A percentile compares a stretch with the other conserved stretches of the same genome.
Conservation (phyloP, 2,113 vertebrate species). For the Anoplopoma fimbria region DNA sequence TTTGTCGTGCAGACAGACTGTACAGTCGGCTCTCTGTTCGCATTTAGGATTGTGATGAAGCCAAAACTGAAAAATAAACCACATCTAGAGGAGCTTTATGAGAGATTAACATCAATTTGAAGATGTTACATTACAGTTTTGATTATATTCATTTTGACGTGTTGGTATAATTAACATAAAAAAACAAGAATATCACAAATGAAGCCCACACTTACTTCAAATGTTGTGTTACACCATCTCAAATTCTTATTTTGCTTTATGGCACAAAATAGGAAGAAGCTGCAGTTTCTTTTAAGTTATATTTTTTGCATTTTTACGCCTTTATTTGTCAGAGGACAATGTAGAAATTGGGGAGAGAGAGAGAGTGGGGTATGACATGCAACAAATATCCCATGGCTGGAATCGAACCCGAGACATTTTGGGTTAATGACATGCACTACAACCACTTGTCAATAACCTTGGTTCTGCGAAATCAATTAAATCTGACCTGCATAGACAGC, state of each 20-base stretch:
- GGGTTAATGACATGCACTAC: no score
- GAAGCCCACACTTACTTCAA: background rate
- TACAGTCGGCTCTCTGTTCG: background rate
- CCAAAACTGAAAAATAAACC: background rate
- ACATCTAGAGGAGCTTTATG: background rate
- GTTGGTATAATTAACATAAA: background rate
- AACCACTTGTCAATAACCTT: no score
- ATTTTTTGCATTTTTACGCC: no score
- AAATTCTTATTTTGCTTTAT: background rate
- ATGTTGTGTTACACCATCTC: background rate
- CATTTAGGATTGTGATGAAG: background rate
- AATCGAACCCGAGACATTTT: no score
- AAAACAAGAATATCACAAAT: background rate
- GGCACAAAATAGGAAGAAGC: no score
- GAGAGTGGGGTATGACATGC: no score
- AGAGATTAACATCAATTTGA: slow-evolving; percentile 8
- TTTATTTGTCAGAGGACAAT: no score
- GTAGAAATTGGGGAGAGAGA: no score
- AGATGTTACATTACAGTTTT: background rate
- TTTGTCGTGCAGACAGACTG: background rate
- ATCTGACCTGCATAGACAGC: no score
- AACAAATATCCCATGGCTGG: no score
- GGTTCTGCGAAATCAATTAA: no score
- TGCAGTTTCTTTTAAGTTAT: no score
- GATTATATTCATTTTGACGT: background rate